Base-by-base conservation (phyloP, 2,113 vertebrate species). In the Zingel zingel region DNA sequence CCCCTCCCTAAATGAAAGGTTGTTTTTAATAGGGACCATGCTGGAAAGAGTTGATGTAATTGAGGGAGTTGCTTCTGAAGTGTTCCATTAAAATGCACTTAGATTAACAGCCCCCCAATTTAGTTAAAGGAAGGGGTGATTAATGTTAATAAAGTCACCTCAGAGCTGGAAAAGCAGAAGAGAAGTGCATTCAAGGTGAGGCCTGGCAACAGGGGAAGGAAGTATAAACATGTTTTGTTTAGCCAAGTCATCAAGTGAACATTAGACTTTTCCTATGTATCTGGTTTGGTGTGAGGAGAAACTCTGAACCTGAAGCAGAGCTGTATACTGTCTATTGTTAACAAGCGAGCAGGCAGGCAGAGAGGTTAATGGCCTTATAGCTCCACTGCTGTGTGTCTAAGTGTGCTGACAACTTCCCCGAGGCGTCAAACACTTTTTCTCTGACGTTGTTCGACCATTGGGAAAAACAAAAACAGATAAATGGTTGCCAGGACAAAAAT, bases 31-130 rank as follows among this genome's bases (percentile, higher is more conserved):
- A 33, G 84, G 86, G 77, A 82, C 89, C 86, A 82, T 77, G 74
- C 82, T 93, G 91, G 89, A 94, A 90, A 90, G 83, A 80, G 87
- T 90, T 89, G 89, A 86, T 85, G 88, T 93, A 91, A 87, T 88
- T 89, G 85, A 83, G 86, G 87, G 88, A 86, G 85, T 89, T 88
- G 82, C 82, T 88, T 89, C 90, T 88, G 79, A 91, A 89, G 91
- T 90, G 84, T 91, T 91, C 88, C 83, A 88, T 94, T 89, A 92
- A 94, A 94, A 91, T 85, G 79, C 90, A 92, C 87, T 92, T 89
- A 85, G 33, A 91, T 91, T 87, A 90, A 90, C 92, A 87, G 76
- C 68, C 82, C 56, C 83, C 23, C 89, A 85, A 88, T 93, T 91
- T 88, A 87, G 81, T 86, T 81, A 88, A 87, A 90, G 90, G 83